Evolutionary conservation across 1,140 invertebrate genomes (phyloP).

Genomic region (Aphis craccivora): DNA sequence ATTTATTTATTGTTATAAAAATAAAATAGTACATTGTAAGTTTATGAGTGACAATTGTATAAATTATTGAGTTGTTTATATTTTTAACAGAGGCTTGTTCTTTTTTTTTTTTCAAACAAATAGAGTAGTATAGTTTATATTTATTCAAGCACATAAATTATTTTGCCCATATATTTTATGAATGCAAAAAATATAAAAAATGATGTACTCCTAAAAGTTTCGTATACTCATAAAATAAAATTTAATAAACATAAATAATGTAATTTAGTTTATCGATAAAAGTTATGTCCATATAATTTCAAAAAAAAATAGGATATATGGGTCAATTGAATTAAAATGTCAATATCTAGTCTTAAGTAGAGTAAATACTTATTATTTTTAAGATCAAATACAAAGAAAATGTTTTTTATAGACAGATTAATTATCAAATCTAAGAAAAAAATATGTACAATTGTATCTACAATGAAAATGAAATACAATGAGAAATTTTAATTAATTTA

Average conservation of each 20-base stretch:
- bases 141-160: constrained; percentile 18
- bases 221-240: not conserved
- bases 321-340: not conserved
- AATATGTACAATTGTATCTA: not conserved
- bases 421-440: not conserved
- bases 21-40: not conserved
- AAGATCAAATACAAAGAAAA: not conserved
- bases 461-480: not conserved
- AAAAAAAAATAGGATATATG: not conserved
- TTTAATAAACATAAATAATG: not conserved
- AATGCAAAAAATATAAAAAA: not conserved
- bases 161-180: not conserved
- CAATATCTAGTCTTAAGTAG: not conserved
- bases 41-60: constrained; percentile 16
- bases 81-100: not conserved
- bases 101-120: not conserved
- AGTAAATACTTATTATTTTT: not conserved
- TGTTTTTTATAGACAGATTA: not conserved
- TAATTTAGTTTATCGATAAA: not conserved
- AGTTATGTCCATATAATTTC: not conserved
- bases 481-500: not conserved
- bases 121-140: constrained; percentile 18
- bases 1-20: not conserved
- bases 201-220: not conserved
- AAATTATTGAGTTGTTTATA: constrained; percentile 18